A percentile compares a stretch with the other conserved stretches of the same genome.
phyloP scores from a whole-genome alignment of 2,888 invertebrate species.

The Eretmocerus hayati region DNA sequence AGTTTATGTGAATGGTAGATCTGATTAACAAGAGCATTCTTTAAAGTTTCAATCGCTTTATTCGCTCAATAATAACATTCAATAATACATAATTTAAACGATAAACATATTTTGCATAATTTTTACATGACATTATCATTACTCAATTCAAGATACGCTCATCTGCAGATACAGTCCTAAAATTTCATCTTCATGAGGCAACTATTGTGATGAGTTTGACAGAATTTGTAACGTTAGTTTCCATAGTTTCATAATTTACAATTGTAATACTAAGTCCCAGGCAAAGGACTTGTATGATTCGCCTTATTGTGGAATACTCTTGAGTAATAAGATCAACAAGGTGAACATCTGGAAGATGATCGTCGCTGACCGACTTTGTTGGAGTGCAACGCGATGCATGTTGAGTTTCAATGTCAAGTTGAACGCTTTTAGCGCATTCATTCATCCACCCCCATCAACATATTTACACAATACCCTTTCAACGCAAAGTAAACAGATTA shows the following conservation, averaged over 20 bases:
- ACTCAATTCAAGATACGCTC: constrained; percentile 40
- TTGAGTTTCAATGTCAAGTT: constrained; percentile 7
- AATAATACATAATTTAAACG: constrained; percentile 47
- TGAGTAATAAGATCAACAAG: constrained; percentile 19
- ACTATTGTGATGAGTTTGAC: constrained; percentile 43
- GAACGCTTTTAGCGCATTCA: neutral
- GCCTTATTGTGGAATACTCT: constrained; percentile 24
- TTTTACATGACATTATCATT: constrained; percentile 44
- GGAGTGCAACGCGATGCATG: constrained; percentile 11
- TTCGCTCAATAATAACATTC: constrained; percentile 47
- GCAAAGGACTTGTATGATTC: constrained; percentile 20
- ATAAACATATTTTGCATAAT: constrained; percentile 40
- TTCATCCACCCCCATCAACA: constrained; percentile 42
- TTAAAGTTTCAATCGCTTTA: constrained; percentile 46
- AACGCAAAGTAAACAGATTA: constrained; percentile 46
- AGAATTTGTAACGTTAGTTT: constrained; percentile 42
- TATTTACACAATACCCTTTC: constrained; percentile 44
- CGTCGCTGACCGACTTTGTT: constrained; percentile 16
- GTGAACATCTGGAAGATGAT: constrained; percentile 15
- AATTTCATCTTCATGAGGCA: constrained; percentile 42
- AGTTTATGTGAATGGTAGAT: neutral
- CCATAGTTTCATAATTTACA: constrained; percentile 33
- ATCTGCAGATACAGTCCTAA: constrained; percentile 34
- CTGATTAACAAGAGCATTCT: neutral
- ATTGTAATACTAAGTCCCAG: constrained; percentile 28